These are phyloP conservation scores for Heteropelma amictum DNA, from an alignment of 2,888 invertebrate species.

Conservation along the genomic window DNA sequence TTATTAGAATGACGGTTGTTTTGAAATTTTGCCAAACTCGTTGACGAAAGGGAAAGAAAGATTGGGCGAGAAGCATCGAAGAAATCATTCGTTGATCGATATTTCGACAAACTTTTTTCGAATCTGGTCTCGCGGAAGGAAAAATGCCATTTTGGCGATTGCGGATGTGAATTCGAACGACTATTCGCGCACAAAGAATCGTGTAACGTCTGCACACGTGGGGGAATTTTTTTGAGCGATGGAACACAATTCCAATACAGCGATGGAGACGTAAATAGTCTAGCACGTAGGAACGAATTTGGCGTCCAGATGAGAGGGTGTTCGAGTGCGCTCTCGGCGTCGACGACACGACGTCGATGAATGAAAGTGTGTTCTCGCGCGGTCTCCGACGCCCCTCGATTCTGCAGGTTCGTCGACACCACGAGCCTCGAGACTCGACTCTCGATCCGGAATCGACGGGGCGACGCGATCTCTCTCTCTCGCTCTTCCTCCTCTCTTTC, in stretches of 20 bases:
- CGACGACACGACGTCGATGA: constrained; percentile 51
- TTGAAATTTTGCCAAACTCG: too few relatives aligned
- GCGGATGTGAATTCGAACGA: too few relatives aligned
- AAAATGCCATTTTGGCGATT: too few relatives aligned
- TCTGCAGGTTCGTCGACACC: constrained; percentile 56
- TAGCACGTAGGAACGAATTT: neutral
- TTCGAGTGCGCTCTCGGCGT: constrained; percentile 10
- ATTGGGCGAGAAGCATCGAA: too few relatives aligned
- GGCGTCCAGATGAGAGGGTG: constrained; percentile 5
- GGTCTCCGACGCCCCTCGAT: constrained; percentile 39
- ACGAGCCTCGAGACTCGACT: constrained; percentile 48
- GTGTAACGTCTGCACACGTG: neutral
- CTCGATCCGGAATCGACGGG: constrained; percentile 48
- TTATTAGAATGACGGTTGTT: too few relatives aligned
- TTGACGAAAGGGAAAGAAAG: too few relatives aligned
- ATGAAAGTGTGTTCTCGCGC: constrained; percentile 50
- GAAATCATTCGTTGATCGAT: too few relatives aligned
- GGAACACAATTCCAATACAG: too few relatives aligned
- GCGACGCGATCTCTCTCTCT: constrained; percentile 14
- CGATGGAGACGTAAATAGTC: too few relatives aligned
- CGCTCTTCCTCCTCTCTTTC: neutral
- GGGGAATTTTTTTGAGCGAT: neutral
- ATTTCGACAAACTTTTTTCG: too few relatives aligned
- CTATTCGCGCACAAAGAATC: too few relatives aligned
- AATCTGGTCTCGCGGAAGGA: too few relatives aligned